Base-by-base conservation (phyloP, 2,888 invertebrate genomes). In the Aricia artaxerxes region DNA sequence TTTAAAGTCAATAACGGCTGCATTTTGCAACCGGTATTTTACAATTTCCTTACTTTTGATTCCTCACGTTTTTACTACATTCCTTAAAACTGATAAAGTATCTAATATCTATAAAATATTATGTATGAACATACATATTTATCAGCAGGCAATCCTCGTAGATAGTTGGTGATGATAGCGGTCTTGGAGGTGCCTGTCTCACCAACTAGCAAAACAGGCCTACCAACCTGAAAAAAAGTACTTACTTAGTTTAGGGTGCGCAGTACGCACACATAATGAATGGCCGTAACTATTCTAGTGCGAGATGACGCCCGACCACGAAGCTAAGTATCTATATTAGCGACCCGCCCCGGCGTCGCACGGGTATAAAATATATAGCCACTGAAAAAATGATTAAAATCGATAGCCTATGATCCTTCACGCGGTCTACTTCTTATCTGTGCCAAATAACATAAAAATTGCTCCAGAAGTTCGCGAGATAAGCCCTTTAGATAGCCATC, bases 131-230 rank as follows among this genome's bases (percentile, higher is more conserved):
- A 69, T 87, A 97, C 97, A 89, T 95, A 97, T 89, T 94, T 93
- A 53, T 96, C 96, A 1, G 95, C 86, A 83, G 97, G 96, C 49
- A 98, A 88, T 80, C 96, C 96, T 73, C 97, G 95, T 77, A 98
- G 91, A 89, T 97, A 98, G 87, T 97, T 97, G 78, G 96, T 96
- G 80, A 98, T 97, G 77, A 98, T 97, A 0, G 98, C 98, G 0
- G 98, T 98, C 93, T 99, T 99, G 0, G 98, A 98, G 1, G 98
- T 98, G 7, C 98, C 98, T 0, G 98, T 98, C 85, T 98, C 98
- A 0, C 99, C 99, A 0, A 98, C 97, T 3, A 99, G 92, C 4
- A 98, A 93, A 0, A 98, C 96, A 0, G 99, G 98, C 75, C 97
- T 95, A 88, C 96, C 96, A 53, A 96, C 96, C 95, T 96, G 85